Evolutionary conservation across 2,888 invertebrate species (phyloP).

Genomic region (Melipona bicolor): DNA sequence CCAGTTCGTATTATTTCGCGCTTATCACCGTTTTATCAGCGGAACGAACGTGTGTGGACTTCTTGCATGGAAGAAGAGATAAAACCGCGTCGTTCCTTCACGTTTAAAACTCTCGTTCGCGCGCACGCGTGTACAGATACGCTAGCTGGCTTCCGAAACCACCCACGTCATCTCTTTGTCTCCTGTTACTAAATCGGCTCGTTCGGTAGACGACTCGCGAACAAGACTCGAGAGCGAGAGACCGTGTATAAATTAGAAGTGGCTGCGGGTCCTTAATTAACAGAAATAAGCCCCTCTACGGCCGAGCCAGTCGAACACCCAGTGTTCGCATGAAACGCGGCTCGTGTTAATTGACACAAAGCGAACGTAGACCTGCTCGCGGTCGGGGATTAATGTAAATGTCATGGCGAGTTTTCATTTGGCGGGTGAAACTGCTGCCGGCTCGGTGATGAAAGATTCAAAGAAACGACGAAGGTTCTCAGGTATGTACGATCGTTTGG

Average conservation of each 20-base stretch:
- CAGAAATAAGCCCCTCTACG: slow-evolving; percentile 15
- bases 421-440: background rate
- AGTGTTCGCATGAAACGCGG: slow-evolving; percentile 15
- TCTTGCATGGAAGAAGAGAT: background rate
- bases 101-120: slow-evolving; percentile 20
- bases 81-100: background rate
- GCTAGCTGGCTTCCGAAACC: slow-evolving; percentile 61
- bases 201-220: slow-evolving; percentile 39
- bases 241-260: slow-evolving; percentile 29
- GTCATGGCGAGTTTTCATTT: slow-evolving; percentile 12
- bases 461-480: background rate
- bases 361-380: background rate
- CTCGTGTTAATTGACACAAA: slow-evolving; percentile 29
- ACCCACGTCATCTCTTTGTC: slow-evolving; percentile 75
- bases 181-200: slow-evolving; percentile 51
- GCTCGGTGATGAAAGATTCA: background rate
- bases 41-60: too few relatives aligned
- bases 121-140: slow-evolving; percentile 29
- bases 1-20: slow-evolving; percentile 40
- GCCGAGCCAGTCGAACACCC: too few relatives aligned
- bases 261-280: slow-evolving; percentile 40
- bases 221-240: slow-evolving; percentile 31
- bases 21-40: slow-evolving; percentile 58
- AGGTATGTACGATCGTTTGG: background rate
- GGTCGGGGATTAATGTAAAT: slow-evolving; percentile 25